Evolutionary conservation across 2,888 invertebrate genomes (phyloP).

Genomic region (Cataglyphis rosenhaueri): DNA sequence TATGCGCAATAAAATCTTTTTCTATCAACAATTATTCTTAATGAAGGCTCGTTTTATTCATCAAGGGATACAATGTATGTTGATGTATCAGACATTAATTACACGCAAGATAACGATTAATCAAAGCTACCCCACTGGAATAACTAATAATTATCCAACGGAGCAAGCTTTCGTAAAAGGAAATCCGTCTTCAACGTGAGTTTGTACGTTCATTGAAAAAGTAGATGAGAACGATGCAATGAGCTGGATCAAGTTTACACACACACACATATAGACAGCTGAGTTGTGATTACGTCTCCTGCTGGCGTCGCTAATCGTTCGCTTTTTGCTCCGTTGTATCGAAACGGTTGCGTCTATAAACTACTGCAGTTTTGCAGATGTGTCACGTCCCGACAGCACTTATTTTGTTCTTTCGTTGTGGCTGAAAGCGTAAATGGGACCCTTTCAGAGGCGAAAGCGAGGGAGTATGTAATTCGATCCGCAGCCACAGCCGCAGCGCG

Average conservation of each 20-base stretch:
- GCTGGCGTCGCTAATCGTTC: slow-evolving; percentile 44
- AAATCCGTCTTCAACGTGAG: slow-evolving; percentile 17
- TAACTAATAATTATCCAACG: slow-evolving; percentile 27
- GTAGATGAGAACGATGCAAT: slow-evolving; percentile 25
- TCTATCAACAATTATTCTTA: slow-evolving; percentile 22
- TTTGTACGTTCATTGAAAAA: slow-evolving; percentile 35
- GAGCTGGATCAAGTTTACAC: slow-evolving; percentile 20
- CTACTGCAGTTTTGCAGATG: slow-evolving; percentile 46
- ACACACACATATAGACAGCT: not conserved
- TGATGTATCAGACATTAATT: slow-evolving; percentile 44
- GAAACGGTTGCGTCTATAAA: slow-evolving; percentile 19
- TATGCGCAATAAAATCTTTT: slow-evolving; percentile 19
- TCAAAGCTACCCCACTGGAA: slow-evolving; percentile 21
- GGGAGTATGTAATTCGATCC: slow-evolving; percentile 42
- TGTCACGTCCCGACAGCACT: slow-evolving; percentile 49
- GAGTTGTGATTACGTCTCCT: slow-evolving; percentile 40
- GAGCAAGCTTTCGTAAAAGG: slow-evolving; percentile 35
- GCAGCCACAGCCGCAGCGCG: slow-evolving; percentile 19
- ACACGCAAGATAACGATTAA: slow-evolving; percentile 32
- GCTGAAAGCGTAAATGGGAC: slow-evolving; percentile 46
- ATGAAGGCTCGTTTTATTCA: not conserved
- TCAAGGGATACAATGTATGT: slow-evolving; percentile 9
- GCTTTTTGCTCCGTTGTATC: slow-evolving; percentile 37
- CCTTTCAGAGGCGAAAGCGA: slow-evolving; percentile 44
- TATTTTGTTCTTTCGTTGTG: slow-evolving; percentile 11